Evolutionary conservation across 1,140 invertebrate species (phyloP).

Genomic region (Scaptomyza hsui): DNA sequence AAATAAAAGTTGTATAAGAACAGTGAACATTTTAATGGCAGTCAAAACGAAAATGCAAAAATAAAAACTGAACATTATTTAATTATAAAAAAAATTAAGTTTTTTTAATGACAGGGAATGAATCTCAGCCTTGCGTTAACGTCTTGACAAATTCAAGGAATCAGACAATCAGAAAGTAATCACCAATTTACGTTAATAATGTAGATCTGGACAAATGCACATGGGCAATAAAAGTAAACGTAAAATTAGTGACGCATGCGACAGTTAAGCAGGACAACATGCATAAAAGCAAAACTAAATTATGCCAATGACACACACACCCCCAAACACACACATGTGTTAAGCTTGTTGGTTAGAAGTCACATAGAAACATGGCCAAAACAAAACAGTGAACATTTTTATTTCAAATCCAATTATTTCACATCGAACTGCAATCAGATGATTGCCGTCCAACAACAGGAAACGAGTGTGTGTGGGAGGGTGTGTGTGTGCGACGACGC

Average conservation of each 20-base stretch:
- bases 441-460: constrained; percentile 76
- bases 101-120: constrained; percentile 2
- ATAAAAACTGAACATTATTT: constrained; percentile 61
- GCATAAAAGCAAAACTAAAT: constrained; percentile 55
- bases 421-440: constrained; percentile 80
- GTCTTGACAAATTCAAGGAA: background rate
- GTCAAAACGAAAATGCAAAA: constrained; percentile 53
- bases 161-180: background rate
- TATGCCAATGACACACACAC: constrained; percentile 50
- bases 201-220: constrained; percentile 46
- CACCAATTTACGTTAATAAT: constrained; percentile 28
- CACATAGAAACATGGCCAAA: constrained; percentile 31
- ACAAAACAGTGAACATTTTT: constrained; percentile 71
- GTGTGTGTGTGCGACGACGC: constrained; percentile 35
- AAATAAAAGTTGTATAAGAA: constrained; percentile 51
- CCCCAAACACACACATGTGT: constrained; percentile 9
- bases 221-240: constrained; percentile 66
- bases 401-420: constrained; percentile 83
- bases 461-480: constrained; percentile 26
- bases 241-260: constrained; percentile 72
- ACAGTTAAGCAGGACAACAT: constrained; percentile 49
- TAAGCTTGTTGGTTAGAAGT: constrained; percentile 7
- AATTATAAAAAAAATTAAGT: constrained; percentile 49
- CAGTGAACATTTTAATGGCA: constrained; percentile 34
- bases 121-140: background rate